Evolutionary conservation across 2,797 vertebrate species (phyloP).

Genomic region (Adelosebastes latens): DNA sequence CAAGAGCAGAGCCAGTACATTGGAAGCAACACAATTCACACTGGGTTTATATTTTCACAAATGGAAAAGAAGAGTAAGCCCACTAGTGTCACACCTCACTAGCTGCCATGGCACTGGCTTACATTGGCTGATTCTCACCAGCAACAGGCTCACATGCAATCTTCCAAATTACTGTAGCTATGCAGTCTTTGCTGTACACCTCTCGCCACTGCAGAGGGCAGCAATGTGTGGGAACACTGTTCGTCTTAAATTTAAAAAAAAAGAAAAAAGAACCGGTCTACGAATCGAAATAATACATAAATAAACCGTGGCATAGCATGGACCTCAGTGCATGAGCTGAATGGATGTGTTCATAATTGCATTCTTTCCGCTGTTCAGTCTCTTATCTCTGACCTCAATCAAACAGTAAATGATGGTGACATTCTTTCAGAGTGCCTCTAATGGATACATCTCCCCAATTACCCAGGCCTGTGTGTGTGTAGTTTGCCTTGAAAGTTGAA

Average conservation of each 20-base stretch:
- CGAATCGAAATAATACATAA: neutral
- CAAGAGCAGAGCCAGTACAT: conserved; percentile 17
- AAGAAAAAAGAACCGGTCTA: neutral
- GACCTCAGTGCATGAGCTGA: conserved; percentile 5
- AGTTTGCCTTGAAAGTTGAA: conserved; percentile 10
- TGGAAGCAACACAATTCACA: conserved; percentile 1
- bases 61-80: neutral
- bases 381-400: conserved; percentile 25
- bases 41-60: neutral
- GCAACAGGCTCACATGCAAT: neutral
- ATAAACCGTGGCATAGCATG: neutral
- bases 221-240: neutral
- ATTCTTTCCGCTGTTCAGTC: neutral
- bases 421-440: conserved; percentile 41
- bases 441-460: conserved; percentile 42
- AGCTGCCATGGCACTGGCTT: neutral
- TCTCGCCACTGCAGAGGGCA: conserved; percentile 1
- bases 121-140: neutral
- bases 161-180: neutral
- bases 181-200: neutral
- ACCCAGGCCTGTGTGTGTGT: neutral
- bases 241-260: conserved; percentile 8
- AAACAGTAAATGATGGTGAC: conserved; percentile 34
- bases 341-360: conserved; percentile 5
- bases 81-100: neutral